Conservation (phyloP, 2,888 invertebrate genomes). For the Copidosoma aretas region DNA sequence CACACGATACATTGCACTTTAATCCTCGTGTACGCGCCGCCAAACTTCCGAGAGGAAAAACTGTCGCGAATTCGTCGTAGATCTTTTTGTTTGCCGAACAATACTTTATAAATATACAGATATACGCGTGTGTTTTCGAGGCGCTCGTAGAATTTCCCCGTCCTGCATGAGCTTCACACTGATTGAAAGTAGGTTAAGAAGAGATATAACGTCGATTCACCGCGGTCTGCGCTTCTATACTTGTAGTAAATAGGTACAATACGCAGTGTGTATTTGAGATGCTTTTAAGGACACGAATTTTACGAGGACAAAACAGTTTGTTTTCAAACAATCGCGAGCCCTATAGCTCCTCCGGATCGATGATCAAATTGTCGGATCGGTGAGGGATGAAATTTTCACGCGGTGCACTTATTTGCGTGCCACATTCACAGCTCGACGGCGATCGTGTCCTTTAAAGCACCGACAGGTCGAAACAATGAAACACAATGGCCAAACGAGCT, state of each 20-base stretch:
- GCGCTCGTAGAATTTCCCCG: neutral
- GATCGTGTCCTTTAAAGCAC: too few species aligned
- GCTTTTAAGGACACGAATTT: too few species aligned
- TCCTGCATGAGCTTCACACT: conserved; percentile 6
- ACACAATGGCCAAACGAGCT: neutral
- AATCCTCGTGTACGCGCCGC: neutral
- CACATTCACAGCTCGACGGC: too few species aligned
- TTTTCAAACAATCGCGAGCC: too few species aligned
- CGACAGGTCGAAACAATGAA: neutral
- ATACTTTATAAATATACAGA: neutral
- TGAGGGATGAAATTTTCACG: too few species aligned
- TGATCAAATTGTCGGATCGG: too few species aligned
- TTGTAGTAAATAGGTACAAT: too few species aligned
- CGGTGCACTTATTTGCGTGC: too few species aligned
- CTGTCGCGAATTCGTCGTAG: neutral
- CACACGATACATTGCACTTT: neutral
- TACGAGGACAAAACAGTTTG: too few species aligned
- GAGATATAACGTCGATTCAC: conserved; percentile 8
- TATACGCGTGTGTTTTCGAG: neutral
- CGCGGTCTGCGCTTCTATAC: too few species aligned
- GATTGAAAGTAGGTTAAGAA: conserved; percentile 34
- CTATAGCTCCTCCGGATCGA: too few species aligned
- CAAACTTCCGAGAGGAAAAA: conserved; percentile 5
- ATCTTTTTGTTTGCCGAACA: neutral
- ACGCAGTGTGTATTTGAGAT: too few species aligned